phyloP scores from a whole-genome alignment of 2,888 invertebrate species.

The Agrotis clavis region DNA sequence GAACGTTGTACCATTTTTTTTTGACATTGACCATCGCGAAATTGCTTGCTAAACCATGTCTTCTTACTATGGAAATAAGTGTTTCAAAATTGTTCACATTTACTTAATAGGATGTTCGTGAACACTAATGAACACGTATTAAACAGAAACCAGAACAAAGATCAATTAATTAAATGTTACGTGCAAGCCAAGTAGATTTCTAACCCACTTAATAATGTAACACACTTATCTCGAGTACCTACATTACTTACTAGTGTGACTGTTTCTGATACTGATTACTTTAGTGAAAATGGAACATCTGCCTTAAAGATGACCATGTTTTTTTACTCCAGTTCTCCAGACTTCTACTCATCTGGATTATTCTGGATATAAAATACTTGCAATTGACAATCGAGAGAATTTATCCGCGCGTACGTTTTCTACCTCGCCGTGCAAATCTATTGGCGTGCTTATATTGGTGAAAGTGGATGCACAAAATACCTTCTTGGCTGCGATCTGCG shows the following conservation, averaged over 20 bases:
- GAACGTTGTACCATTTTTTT: not conserved
- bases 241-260: constrained; percentile 30
- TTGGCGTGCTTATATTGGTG: constrained; percentile 86
- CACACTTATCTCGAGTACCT: constrained; percentile 60
- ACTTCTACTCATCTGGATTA: constrained; percentile 35
- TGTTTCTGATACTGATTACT: constrained; percentile 51
- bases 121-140: constrained; percentile 49
- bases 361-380: constrained; percentile 51
- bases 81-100: constrained; percentile 20
- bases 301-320: constrained; percentile 14
- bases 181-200: constrained; percentile 59
- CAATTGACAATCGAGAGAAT: constrained; percentile 70
- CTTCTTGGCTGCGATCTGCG: constrained; percentile 72
- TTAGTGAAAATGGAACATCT: constrained; percentile 46
- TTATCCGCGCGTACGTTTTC: constrained; percentile 74
- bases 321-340: constrained; percentile 12
- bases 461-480: constrained; percentile 87
- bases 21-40: constrained; percentile 7
- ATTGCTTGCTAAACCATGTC: constrained; percentile 7
- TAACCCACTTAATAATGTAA: constrained; percentile 63
- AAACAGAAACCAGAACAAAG: constrained; percentile 60
- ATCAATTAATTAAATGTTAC: constrained; percentile 64
- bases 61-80: not conserved
- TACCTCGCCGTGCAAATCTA: constrained; percentile 77
- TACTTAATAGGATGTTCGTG: constrained; percentile 36